These are phyloP conservation scores for Encarsia formosa DNA, from an alignment of 2,888 invertebrate species.

Conservation along the genomic window DNA sequence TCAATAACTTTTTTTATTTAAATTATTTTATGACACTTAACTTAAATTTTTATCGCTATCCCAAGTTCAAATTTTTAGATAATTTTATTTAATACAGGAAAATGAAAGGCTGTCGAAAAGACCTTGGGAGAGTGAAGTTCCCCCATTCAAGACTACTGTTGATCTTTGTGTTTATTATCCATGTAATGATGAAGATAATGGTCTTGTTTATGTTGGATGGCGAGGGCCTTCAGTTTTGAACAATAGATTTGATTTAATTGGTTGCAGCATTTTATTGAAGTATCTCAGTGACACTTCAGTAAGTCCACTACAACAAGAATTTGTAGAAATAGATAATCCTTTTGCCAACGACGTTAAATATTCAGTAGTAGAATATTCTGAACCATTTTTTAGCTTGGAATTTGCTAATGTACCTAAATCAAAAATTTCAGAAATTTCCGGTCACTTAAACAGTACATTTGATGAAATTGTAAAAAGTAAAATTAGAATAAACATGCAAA, in stretches of 20 bases:
- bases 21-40: no score
- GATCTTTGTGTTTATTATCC: slow-evolving; percentile 66
- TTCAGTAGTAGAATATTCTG: slow-evolving; percentile 69
- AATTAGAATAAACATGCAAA: slow-evolving; percentile 66
- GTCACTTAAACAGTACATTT: slow-evolving; percentile 55
- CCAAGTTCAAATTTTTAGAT: slow-evolving; percentile 10
- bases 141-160: slow-evolving; percentile 59
- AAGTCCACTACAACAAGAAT: slow-evolving; percentile 76
- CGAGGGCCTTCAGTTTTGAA: slow-evolving; percentile 67
- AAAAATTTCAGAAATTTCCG: slow-evolving; percentile 62
- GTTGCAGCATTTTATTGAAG: slow-evolving; percentile 67
- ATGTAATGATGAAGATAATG: slow-evolving; percentile 79
- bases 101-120: slow-evolving; percentile 59
- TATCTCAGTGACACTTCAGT: slow-evolving; percentile 85
- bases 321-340: slow-evolving; percentile 79
- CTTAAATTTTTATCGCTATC: no score
- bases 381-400: slow-evolving; percentile 64
- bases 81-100: slow-evolving; percentile 51
- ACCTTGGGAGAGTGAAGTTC: slow-evolving; percentile 74
- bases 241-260: slow-evolving; percentile 60
- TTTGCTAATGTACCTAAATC: slow-evolving; percentile 72
- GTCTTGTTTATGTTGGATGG: slow-evolving; percentile 75
- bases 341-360: slow-evolving; percentile 71
- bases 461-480: slow-evolving; percentile 51
- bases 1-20: no score